Conservation (phyloP, 2,113 vertebrate species). For the Callionymus lyra region DNA sequence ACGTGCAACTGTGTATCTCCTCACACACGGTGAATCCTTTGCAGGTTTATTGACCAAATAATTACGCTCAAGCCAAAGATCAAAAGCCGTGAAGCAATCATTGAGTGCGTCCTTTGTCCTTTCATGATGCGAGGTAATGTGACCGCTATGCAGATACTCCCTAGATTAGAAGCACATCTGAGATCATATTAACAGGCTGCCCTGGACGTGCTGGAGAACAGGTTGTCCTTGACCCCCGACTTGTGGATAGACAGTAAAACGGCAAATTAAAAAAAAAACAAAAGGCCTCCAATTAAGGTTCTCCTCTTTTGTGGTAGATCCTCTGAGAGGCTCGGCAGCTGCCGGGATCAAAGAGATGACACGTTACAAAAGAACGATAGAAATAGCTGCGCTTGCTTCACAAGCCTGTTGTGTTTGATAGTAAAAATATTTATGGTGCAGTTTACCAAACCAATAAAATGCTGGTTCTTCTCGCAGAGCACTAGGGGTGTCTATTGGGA, state of each 20-base stretch:
- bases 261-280: constrained; percentile 41
- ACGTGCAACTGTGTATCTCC: no score
- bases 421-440: no score
- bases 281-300: constrained; percentile 30
- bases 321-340: no score
- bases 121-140: constrained; percentile 31
- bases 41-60: constrained; percentile 16
- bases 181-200: constrained; percentile 26
- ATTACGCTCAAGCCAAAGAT: constrained; percentile 16
- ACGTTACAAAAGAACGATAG: no score
- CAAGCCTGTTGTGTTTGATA: no score
- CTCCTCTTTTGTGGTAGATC: neutral
- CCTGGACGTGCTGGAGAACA: constrained; percentile 23
- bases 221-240: constrained; percentile 50
- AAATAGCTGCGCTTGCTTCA: no score
- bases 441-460: no score
- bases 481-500: no score
- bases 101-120: constrained; percentile 10
- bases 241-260: constrained; percentile 29
- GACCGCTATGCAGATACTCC: constrained; percentile 19
- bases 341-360: no score
- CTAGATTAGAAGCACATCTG: constrained; percentile 30
- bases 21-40: neutral
- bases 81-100: constrained; percentile 22
- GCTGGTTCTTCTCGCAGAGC: no score